Conservation (phyloP, 2,797 vertebrate species). For the Leucoraja ocellata region DNA sequence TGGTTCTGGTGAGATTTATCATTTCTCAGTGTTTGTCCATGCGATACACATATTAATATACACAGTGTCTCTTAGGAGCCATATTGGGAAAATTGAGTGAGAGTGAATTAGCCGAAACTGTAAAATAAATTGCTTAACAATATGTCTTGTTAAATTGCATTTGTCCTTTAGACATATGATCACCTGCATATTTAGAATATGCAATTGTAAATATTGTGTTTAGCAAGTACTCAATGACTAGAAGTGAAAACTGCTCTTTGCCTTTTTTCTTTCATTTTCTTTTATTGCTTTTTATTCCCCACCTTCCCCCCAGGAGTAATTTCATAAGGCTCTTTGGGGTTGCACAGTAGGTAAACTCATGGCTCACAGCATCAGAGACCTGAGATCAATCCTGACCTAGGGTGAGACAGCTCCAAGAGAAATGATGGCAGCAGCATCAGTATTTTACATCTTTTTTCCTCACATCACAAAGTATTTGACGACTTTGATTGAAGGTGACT, state of each 20-base stretch:
- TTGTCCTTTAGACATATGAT: neutral
- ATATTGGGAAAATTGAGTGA: neutral
- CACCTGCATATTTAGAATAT: neutral
- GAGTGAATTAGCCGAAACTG: neutral
- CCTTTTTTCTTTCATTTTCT: neutral
- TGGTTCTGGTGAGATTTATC: slow-evolving; percentile 12
- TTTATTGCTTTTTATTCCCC: neutral
- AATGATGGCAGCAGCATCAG: too few relatives aligned
- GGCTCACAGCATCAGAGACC: too few relatives aligned
- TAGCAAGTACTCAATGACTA: neutral
- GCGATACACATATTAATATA: neutral
- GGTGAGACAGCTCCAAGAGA: too few relatives aligned
- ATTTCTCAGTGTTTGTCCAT: neutral
- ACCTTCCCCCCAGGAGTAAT: neutral
- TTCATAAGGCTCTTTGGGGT: neutral
- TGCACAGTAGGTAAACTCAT: too few relatives aligned
- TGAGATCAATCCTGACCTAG: too few relatives aligned
- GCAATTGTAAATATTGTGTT: neutral
- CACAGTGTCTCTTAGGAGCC: neutral
- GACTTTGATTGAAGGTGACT: too few relatives aligned
- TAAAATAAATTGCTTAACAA: neutral
- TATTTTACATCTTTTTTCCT: too few relatives aligned
- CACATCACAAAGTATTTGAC: too few relatives aligned
- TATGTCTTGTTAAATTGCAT: neutral
- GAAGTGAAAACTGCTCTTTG: neutral